A percentile compares a stretch with the other conserved stretches of the same genome.
Evolutionary conservation across 2,888 invertebrate species (phyloP).

Genomic region (Acleris sparsana): DNA sequence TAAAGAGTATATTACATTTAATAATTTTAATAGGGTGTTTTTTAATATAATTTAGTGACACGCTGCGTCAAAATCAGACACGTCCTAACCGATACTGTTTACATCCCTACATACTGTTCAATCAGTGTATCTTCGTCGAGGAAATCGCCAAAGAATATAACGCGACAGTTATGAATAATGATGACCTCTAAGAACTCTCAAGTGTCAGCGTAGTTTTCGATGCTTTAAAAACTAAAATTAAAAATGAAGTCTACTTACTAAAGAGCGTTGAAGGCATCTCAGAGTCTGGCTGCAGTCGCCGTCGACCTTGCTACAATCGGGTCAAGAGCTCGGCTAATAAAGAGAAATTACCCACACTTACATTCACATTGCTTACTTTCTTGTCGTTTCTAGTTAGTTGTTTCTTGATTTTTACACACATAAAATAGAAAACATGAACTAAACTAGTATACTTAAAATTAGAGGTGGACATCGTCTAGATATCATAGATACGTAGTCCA

Average conservation of each 20-base stretch:
- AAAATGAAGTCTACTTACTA: not conserved
- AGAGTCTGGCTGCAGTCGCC: slow-evolving; percentile 11
- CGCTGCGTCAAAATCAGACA: too few species aligned
- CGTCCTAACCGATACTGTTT: too few species aligned
- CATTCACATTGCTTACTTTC: not conserved
- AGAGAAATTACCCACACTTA: slow-evolving; percentile 21
- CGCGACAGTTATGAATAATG: not conserved
- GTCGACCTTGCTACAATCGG: slow-evolving; percentile 32
- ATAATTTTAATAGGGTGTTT: too few species aligned
- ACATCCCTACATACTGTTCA: too few species aligned
- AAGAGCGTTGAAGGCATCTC: not conserved
- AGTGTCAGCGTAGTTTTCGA: not conserved
- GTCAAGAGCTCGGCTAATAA: slow-evolving; percentile 38
- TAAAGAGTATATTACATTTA: too few species aligned
- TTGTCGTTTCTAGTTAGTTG: slow-evolving; percentile 5
- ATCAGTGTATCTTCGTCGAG: too few species aligned
- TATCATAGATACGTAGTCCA: too few species aligned
- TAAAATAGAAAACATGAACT: not conserved
- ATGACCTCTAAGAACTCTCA: not conserved
- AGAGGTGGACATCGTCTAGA: too few species aligned
- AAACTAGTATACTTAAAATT: too few species aligned
- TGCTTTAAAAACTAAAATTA: not conserved
- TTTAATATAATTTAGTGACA: too few species aligned
- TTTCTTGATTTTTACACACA: not conserved
- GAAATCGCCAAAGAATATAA: too few species aligned